Percentiles rank a stretch among this genome's conserved stretches.
These are phyloP conservation scores for Anisognathus igniventris DNA, from an alignment of 2,797 vertebrate genomes.

Conservation along the genomic window DNA sequence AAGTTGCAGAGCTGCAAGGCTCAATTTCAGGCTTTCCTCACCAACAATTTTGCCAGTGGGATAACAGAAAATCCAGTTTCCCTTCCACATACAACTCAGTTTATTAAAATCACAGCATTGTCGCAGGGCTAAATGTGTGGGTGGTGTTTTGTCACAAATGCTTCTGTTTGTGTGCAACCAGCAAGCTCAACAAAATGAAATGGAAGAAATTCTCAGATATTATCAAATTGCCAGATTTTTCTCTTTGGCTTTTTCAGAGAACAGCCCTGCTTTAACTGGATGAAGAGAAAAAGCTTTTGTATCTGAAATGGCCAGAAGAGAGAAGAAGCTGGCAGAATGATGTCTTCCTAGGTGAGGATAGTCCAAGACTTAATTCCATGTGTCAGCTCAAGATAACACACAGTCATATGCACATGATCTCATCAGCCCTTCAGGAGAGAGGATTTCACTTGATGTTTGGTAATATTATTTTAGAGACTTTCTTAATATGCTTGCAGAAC, in stretches of 20 bases:
- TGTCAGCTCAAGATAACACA: conserved; percentile 58
- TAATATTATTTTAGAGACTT: conserved; percentile 22
- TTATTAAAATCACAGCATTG: conserved; percentile 11
- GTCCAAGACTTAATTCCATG: conserved; percentile 57
- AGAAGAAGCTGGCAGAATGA: conserved; percentile 24
- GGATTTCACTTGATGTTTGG: conserved; percentile 28
- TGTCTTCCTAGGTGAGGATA: conserved; percentile 34
- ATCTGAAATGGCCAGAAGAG: conserved; percentile 19
- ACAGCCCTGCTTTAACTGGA: conserved; percentile 2
- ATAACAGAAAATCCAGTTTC: neutral
- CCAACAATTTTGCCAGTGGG: neutral
- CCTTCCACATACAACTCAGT: neutral
- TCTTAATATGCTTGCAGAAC: conserved; percentile 13
- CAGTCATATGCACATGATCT: conserved; percentile 10
- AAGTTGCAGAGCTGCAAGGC: neutral
- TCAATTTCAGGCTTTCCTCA: conserved; percentile 17
- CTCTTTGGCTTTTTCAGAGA: neutral
- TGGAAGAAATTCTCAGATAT: neutral
- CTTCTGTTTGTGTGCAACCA: neutral
- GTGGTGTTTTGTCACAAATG: neutral
- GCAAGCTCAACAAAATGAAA: conserved; percentile 4
- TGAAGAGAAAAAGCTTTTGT: neutral
- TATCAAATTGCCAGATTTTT: neutral
- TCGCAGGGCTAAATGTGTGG: neutral
- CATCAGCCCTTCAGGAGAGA: conserved; percentile 46